Evolutionary conservation across 2,797 vertebrate species (phyloP), one percentile per base, ranked within the genome.

Genomic region (Tolypeutes matacus): DNA sequence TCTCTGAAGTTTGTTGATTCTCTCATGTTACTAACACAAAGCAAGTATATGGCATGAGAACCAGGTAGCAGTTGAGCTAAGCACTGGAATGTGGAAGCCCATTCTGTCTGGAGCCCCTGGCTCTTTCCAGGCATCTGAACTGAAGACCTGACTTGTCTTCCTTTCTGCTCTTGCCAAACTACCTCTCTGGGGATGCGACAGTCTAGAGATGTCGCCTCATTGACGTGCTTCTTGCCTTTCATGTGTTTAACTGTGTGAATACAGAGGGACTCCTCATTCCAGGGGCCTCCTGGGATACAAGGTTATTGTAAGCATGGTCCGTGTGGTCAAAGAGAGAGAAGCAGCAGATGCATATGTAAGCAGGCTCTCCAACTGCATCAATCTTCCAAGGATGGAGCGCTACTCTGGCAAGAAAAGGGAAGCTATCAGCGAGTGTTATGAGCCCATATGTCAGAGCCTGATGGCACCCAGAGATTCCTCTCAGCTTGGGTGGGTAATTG

Each of bases 11-110:
- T 83, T 96, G 69, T 82, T 86, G 72, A 72, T 86, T 92, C 65
- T 83, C n/a, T 90, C 64, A 73, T 83, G 64, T 88, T 91, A 75
- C 93, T 96, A 94, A 96, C 78, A 75, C 94, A 96, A 96, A 97
- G 84, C 87, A 94, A 96, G 82, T 72, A 80, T 91, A 58, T 95
- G 90, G 90, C 51, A 62, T 72, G 83, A 86, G 76, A 92, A 93
- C 25, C 27, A 81, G 78, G 69, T 0, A 8, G 80, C 49, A 93
- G 27, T 72, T 70, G 73, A 70, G 78, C 90, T 70, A 56, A 91
- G 25, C 29, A 20, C 65, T 83, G 56, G 65, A 89, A 91, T 82
- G 92, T 91, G 77, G 91, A 76, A 84, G 62, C 58, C 11, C 2
- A 2, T 60, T 51, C 83, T 85, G 60, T 84, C 91, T 95, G 92